phyloP scores from a whole-genome alignment of 2,797 vertebrate genomes.

The Petrocephalus schoutedeni region DNA sequence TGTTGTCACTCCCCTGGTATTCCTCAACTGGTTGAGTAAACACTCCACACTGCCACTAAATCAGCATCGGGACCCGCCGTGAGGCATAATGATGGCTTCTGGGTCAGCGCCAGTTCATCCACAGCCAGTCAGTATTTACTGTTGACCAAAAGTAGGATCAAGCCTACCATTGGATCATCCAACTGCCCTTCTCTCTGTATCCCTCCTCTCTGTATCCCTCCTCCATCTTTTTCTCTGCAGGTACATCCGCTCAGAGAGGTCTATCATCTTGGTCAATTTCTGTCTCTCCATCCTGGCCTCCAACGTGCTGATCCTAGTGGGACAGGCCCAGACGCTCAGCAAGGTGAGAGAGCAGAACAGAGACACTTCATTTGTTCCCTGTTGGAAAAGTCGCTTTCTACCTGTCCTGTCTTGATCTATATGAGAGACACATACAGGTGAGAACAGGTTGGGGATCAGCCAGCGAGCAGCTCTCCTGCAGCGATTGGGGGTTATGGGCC shows the following conservation, averaged over 20 bases:
- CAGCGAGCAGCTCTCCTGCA: not conserved
- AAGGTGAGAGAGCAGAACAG: constrained; percentile 72
- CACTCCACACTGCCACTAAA: not conserved
- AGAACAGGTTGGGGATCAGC: not conserved
- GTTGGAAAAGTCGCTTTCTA: not conserved
- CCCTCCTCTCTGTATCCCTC: not conserved
- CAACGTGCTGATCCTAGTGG: constrained; percentile 93
- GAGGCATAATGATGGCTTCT: not conserved
- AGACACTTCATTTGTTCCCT: not conserved
- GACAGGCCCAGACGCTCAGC: constrained; percentile 95
- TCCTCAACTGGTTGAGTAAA: not conserved
- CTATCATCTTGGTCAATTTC: constrained; percentile 96
- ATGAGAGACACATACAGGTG: not conserved
- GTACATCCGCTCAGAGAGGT: constrained; percentile 94
- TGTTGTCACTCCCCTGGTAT: not conserved
- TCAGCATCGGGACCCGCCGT: not conserved
- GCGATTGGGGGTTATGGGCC: not conserved
- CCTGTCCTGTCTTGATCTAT: not conserved
- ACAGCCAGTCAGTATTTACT: not conserved
- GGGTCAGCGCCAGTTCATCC: not conserved
- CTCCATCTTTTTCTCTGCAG: constrained; percentile 45
- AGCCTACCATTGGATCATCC: not conserved
- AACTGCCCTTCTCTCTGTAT: not conserved
- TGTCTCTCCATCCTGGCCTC: constrained; percentile 96
- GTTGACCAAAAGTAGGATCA: not conserved